Conservation (phyloP, 2,113 vertebrate species). For the Dendrocopos noguchii region DNA sequence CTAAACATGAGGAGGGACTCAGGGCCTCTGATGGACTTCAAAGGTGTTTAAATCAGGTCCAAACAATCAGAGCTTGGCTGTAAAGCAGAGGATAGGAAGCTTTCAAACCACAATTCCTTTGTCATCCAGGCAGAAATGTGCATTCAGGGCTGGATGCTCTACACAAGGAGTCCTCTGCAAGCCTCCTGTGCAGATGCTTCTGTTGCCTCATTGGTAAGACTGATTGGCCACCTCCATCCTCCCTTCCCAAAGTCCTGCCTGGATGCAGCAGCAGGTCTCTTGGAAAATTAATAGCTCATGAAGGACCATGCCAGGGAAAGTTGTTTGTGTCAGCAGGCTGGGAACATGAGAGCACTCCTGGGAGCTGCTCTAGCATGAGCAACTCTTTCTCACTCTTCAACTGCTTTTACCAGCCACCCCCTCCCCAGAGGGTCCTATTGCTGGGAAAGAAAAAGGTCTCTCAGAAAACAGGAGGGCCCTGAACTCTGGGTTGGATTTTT, state of each 20-base stretch:
- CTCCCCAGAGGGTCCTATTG: background rate
- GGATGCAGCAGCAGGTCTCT: background rate
- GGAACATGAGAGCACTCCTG: background rate
- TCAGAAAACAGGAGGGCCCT: background rate
- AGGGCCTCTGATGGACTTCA: background rate
- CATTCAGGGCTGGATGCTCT: background rate
- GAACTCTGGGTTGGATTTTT: background rate
- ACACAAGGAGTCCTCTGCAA: background rate
- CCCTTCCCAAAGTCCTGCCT: background rate
- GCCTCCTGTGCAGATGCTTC: background rate
- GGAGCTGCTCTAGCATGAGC: background rate
- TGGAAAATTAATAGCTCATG: background rate
- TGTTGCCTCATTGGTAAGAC: background rate
- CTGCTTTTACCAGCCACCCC: background rate
- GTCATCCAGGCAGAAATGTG: background rate
- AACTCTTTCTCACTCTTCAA: background rate
- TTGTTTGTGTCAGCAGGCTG: background rate
- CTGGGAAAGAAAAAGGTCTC: background rate
- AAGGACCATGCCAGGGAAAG: background rate
- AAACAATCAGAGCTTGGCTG: background rate
- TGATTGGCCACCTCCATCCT: background rate
- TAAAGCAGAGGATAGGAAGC: background rate
- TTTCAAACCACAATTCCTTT: background rate
- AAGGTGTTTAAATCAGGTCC: background rate
- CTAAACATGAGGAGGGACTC: background rate